A percentile compares a stretch with the other conserved stretches of the same genome.
Conservation (phyloP, 2,797 vertebrate species). For the Danio aesculapii region DNA sequence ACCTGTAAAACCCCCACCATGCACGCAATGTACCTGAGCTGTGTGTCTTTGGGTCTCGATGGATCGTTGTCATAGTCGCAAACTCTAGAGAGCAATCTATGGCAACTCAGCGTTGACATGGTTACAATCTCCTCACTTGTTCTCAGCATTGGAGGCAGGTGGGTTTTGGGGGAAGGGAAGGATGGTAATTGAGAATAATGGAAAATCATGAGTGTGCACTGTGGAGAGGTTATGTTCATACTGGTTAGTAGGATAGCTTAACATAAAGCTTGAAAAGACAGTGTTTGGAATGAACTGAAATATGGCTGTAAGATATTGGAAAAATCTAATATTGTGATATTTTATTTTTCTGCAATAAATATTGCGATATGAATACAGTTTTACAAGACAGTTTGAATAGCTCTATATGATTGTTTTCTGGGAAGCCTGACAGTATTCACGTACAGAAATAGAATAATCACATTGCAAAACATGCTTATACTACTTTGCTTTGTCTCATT, state of each 20-base stretch:
- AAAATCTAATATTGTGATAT: too few relatives aligned
- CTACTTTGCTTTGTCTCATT: too few relatives aligned
- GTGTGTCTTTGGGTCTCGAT: slow-evolving; percentile 56
- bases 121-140: slow-evolving; percentile 49
- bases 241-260: background rate
- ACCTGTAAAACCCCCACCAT: slow-evolving; percentile 7
- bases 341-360: too few relatives aligned
- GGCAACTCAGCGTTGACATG: slow-evolving; percentile 57
- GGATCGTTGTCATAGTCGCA: slow-evolving; percentile 54
- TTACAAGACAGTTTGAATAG: too few relatives aligned
- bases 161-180: background rate
- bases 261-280: background rate
- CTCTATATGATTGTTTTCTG: too few relatives aligned
- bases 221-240: slow-evolving; percentile 38
- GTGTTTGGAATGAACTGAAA: background rate
- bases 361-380: too few relatives aligned
- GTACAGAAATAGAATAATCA: too few relatives aligned
- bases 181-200: slow-evolving; percentile 60
- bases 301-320: too few relatives aligned
- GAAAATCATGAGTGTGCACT: slow-evolving; percentile 25
- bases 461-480: too few relatives aligned
- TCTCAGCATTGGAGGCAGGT: background rate
- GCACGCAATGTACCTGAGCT: background rate
- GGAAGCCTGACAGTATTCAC: too few relatives aligned
- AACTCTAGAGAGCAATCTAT: slow-evolving; percentile 53